These are phyloP conservation scores for Philopotamus ludificatus DNA, from an alignment of 1,140 invertebrate species.

Conservation along the genomic window DNA sequence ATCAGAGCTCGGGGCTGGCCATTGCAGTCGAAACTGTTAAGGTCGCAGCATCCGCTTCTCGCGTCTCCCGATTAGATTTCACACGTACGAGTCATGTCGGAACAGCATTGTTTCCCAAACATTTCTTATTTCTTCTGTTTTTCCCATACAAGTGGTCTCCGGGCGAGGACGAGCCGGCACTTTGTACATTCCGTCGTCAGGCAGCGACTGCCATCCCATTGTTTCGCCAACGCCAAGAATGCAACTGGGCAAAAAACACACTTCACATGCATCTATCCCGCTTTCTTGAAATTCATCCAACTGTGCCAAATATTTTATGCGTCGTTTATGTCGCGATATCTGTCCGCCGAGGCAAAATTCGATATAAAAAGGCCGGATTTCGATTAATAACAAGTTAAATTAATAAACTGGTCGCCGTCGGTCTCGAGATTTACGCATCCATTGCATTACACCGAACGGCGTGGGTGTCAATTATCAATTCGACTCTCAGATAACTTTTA, in stretches of 20 bases:
- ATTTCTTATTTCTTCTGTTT: conserved; percentile 4
- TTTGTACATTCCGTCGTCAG: conserved; percentile 4
- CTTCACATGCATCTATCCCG: conserved; percentile 32
- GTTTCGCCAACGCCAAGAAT: conserved; percentile 21
- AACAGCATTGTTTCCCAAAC: not conserved
- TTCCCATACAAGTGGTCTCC: conserved; percentile 3
- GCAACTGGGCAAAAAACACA: conserved; percentile 25
- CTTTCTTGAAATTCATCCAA: conserved; percentile 21
- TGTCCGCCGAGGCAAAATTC: too few species aligned
- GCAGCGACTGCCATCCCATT: conserved; percentile 16
- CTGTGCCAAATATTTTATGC: not conserved
- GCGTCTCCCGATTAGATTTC: not conserved
- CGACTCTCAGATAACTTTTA: conserved; percentile 28
- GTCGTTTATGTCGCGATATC: too few species aligned
- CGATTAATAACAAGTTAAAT: too few species aligned
- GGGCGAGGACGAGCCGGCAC: not conserved
- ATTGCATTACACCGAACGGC: too few species aligned
- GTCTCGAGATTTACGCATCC: too few species aligned
- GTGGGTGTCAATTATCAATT: too few species aligned
- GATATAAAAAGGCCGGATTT: too few species aligned
- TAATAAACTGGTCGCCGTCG: too few species aligned
- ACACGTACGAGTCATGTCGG: conserved; percentile 1
- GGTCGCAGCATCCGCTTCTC: not conserved
- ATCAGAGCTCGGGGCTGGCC: too few species aligned
- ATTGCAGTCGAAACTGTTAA: too few species aligned